phyloP scores from a whole-genome alignment of 2,797 vertebrate species.

The Nyctibius grandis region DNA sequence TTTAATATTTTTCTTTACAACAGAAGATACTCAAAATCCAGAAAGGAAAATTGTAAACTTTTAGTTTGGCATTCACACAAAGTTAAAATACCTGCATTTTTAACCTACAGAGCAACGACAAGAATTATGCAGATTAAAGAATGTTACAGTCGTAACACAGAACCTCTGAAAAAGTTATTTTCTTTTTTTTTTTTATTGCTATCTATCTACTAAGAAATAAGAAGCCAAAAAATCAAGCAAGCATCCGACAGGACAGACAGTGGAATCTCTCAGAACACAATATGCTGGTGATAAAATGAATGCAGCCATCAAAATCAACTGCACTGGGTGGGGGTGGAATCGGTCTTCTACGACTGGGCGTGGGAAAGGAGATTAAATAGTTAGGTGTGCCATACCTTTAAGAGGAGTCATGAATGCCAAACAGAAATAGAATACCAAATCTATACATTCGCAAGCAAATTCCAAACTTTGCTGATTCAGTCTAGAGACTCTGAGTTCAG shows the following conservation, averaged over 20 bases:
- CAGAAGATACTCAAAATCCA: conserved; percentile 94
- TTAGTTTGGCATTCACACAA: conserved; percentile 99
- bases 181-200: conserved; percentile 93
- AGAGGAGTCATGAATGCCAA: conserved; percentile 72
- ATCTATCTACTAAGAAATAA: conserved; percentile 87
- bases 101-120: conserved; percentile 80
- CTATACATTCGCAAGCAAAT: conserved; percentile 70
- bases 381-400: conserved; percentile 63
- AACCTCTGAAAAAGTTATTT: conserved; percentile 85
- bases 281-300: conserved; percentile 83
- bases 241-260: conserved; percentile 76
- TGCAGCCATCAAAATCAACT: conserved; percentile 72
- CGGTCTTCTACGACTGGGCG: conserved; percentile 58
- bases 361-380: conserved; percentile 66
- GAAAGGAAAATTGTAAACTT: conserved; percentile 98
- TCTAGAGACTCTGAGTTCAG: conserved; percentile 69
- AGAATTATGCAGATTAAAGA: conserved; percentile 86
- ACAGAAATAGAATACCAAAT: conserved; percentile 69
- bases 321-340: conserved; percentile 70
- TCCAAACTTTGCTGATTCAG: conserved; percentile 68
- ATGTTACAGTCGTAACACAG: conserved; percentile 83
- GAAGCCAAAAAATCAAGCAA: conserved; percentile 77
- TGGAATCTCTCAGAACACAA: conserved; percentile 79
- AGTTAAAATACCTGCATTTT: conserved; percentile 85
- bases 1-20: conserved; percentile 93